These are phyloP conservation scores for Phallusia fumigata DNA, from an alignment of 23 tunicate genomes.

Conservation along the genomic window DNA sequence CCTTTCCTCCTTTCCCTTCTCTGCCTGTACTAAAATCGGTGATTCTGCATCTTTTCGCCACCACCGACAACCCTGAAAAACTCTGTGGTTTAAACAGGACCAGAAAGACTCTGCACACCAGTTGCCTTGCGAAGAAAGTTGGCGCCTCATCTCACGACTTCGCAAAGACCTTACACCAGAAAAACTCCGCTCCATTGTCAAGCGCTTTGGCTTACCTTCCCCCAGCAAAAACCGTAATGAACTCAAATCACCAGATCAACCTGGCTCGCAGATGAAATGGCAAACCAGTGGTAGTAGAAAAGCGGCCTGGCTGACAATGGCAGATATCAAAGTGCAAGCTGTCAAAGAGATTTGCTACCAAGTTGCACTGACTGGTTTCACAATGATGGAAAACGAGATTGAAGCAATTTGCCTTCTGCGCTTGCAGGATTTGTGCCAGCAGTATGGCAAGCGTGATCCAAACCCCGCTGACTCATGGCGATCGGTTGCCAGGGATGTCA, in stretches of 20 bases:
- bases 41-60: background rate
- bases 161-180: conserved; percentile 74
- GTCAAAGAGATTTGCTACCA: conserved; percentile 88
- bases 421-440: conserved; percentile 40
- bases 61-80: background rate
- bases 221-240: background rate
- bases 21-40: background rate
- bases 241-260: background rate
- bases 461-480: conserved; percentile 54
- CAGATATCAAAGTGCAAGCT: conserved; percentile 81
- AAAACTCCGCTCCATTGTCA: conserved; percentile 54
- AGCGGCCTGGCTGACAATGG: conserved; percentile 74
- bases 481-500: conserved; percentile 73
- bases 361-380: conserved; percentile 72
- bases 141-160: conserved; percentile 72
- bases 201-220: conserved; percentile 55
- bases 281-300: conserved; percentile 9
- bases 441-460: conserved; percentile 75
- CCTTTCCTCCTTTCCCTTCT: background rate
- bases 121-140: conserved; percentile 66
- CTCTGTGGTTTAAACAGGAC: background rate
- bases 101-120: background rate
- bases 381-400: conserved; percentile 37
- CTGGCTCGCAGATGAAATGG: background rate
- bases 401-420: conserved; percentile 49